Conservation (phyloP, 2,888 invertebrate species). For the Drosophila siamana region DNA sequence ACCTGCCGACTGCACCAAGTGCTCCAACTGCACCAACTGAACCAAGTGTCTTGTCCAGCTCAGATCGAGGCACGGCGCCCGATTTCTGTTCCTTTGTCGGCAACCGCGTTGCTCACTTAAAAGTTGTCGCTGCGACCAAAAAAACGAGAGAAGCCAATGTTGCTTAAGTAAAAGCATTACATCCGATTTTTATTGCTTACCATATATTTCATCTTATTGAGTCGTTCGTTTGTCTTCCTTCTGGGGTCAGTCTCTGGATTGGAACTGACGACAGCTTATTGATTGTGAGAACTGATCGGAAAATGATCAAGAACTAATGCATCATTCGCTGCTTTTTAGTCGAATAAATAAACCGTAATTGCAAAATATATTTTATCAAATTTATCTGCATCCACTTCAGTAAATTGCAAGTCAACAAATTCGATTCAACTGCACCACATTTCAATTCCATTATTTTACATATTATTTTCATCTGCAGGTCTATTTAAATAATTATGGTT, state of each 20-base stretch:
- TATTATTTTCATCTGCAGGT: too few relatives aligned
- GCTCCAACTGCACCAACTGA: constrained; percentile 9
- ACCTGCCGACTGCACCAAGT: constrained; percentile 30
- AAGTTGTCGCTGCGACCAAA: constrained; percentile 56
- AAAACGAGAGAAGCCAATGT: constrained; percentile 24
- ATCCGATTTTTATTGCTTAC: constrained; percentile 83
- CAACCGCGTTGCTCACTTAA: constrained; percentile 47
- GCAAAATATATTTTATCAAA: too few relatives aligned
- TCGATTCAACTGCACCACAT: too few relatives aligned
- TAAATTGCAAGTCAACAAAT: too few relatives aligned
- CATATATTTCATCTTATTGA: constrained; percentile 85
- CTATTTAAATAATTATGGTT: too few relatives aligned
- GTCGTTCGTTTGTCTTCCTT: constrained; percentile 71
- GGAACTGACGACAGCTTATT: constrained; percentile 37
- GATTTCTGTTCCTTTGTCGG: constrained; percentile 74
- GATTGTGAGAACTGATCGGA: constrained; percentile 18
- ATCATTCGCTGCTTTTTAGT: too few relatives aligned
- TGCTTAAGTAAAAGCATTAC: constrained; percentile 77
- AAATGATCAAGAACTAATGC: constrained; percentile 11
- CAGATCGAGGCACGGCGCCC: constrained; percentile 63
- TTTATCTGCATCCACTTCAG: too few relatives aligned
- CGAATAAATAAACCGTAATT: too few relatives aligned
- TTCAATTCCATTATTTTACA: too few relatives aligned
- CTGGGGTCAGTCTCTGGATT: constrained; percentile 11
- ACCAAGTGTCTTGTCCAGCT: constrained; percentile 25